Conservation (phyloP, 2,113 vertebrate species). For the Mesocricetus auratus region DNA sequence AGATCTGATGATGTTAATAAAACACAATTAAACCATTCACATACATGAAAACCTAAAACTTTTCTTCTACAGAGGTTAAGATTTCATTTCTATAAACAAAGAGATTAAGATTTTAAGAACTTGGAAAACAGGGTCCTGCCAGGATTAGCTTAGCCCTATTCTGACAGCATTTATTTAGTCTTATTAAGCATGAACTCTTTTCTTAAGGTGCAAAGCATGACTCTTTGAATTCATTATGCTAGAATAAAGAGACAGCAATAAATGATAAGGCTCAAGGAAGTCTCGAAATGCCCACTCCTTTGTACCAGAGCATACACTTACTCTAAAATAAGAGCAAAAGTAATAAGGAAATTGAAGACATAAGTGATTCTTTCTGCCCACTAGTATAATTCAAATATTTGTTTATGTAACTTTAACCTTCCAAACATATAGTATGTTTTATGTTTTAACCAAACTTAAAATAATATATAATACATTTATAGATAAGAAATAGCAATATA, state of each 20-base stretch:
- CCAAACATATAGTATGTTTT: background rate
- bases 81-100: background rate
- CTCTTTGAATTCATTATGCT: background rate
- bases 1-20: background rate
- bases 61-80: background rate
- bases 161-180: background rate
- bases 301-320: background rate
- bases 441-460: background rate
- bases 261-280: background rate
- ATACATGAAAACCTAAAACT: background rate
- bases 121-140: background rate
- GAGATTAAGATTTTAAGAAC: background rate
- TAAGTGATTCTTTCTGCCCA: background rate
- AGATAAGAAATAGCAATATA: background rate
- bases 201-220: background rate
- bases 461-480: background rate
- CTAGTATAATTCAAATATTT: no score
- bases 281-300: background rate
- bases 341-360: background rate
- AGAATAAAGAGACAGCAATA: background rate
- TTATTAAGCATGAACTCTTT: background rate
- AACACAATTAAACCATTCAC: no score
- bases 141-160: background rate
- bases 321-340: background rate
- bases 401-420: background rate